A percentile compares a stretch with the other conserved stretches of the same genome.
phyloP scores from a whole-genome alignment of 1,140 invertebrate genomes.

The Eupristina koningsbergeri region DNA sequence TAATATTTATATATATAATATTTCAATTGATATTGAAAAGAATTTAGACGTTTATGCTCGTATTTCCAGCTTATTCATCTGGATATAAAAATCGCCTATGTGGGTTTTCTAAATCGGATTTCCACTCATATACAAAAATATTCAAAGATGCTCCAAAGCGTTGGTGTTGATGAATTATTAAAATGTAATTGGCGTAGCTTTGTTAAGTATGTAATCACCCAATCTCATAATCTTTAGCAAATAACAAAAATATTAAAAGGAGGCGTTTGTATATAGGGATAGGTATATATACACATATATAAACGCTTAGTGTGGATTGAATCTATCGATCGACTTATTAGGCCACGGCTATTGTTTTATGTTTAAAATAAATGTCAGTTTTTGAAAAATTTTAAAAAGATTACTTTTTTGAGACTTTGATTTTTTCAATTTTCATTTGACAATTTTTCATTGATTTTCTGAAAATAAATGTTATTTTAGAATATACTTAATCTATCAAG shows the following conservation, averaged over 20 bases:
- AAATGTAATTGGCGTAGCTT: conserved; percentile 47
- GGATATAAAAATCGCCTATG: too few species aligned
- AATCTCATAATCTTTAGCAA: conserved; percentile 47
- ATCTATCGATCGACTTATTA: neutral
- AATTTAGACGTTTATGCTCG: neutral
- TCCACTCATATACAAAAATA: neutral
- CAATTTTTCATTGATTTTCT: neutral
- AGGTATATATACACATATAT: too few species aligned
- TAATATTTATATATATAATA: too few species aligned
- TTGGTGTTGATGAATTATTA: conserved; percentile 34
- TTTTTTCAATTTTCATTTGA: neutral
- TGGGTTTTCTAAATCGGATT: conserved; percentile 16
- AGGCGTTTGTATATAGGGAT: neutral
- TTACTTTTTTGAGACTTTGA: neutral
- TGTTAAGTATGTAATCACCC: conserved; percentile 5
- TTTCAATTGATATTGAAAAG: too few species aligned
- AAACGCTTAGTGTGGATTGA: neutral
- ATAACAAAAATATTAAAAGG: neutral
- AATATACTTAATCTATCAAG: neutral
- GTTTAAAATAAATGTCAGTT: too few species aligned
- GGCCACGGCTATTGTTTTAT: neutral
- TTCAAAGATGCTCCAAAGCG: neutral
- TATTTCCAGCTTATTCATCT: conserved; percentile 5
- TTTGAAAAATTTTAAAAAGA: too few species aligned
- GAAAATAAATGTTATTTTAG: neutral